phyloP scores from a whole-genome alignment of 1,140 invertebrate species.

The Drosophila ananassae region DNA sequence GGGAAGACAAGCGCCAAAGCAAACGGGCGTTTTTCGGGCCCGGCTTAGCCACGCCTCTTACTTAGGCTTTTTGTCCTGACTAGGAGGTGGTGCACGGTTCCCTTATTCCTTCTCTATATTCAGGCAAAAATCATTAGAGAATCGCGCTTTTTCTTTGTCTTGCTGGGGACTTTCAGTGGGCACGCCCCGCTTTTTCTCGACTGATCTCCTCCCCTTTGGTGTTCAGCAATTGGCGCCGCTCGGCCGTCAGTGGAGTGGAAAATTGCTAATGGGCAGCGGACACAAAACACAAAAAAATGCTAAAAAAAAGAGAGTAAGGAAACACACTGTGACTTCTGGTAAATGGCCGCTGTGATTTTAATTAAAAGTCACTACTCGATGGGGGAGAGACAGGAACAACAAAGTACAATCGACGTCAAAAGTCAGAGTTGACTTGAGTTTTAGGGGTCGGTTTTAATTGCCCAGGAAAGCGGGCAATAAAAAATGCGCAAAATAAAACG shows the following conservation, averaged over 20 bases:
- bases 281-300: constrained; percentile 12
- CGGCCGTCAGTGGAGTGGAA: constrained; percentile 64
- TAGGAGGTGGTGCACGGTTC: not conserved
- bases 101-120: constrained; percentile 12
- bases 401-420: constrained; percentile 55
- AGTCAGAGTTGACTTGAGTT: constrained; percentile 79
- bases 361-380: constrained; percentile 59
- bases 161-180: constrained; percentile 26
- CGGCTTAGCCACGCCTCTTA: constrained; percentile 37
- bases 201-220: constrained; percentile 39
- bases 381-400: constrained; percentile 14
- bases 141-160: constrained; percentile 34
- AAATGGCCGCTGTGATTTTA: constrained; percentile 76
- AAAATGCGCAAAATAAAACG: constrained; percentile 20
- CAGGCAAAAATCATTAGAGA: constrained; percentile 49
- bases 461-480: constrained; percentile 29
- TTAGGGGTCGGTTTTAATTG: constrained; percentile 69
- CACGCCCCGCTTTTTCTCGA: constrained; percentile 46
- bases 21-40: constrained; percentile 42
- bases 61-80: constrained; percentile 29
- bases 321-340: constrained; percentile 52
- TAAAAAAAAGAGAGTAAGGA: constrained; percentile 29
- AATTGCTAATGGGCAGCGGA: constrained; percentile 71
- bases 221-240: constrained; percentile 47
- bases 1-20: constrained; percentile 20